Evolutionary conservation across 2,888 invertebrate genomes (phyloP), one percentile per base, ranked within the genome.

Genomic region (Choristoneura rosaceana): DNA sequence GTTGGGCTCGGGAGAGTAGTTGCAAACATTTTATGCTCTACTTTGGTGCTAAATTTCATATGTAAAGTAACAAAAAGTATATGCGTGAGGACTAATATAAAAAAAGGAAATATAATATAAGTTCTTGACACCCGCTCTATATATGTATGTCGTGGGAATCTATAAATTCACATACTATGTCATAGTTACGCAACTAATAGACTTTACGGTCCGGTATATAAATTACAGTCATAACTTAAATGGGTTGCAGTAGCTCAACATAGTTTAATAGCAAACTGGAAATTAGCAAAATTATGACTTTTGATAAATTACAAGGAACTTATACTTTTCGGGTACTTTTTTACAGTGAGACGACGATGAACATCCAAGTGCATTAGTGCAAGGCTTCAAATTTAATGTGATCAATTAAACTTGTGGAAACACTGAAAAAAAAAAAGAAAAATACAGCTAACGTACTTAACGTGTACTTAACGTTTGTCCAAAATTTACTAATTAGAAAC

Each of bases 1-100:
- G 88, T 91, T 82, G 82, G 81, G 76, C 86, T 82, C 86, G 75
- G 74, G 88, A 88, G 90, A 82, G 85, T 80, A 76, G 84, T 90
- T 81, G 83, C 85, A 81, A 83, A 84, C 78, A 83, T 87, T 91
- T 87, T 83, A 88, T 83, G 84, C 84, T 81, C 82, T 84, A 84
- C 83, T 87, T 84, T 80, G 78, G 80, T 77, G 64, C 50, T 68
- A 47, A 67, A 73, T 68, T 47, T 45, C 43, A 50, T 50, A 80
- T 82, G 84, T 82, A 80, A 80, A 80, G 79, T 75, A 76, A 79
- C 73, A 77, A 78, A 43, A 79, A 80, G 79, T 69, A 69, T 63
- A 43, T 62, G 65, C 69, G 62, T 50, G 81, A 78, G 82, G 58
- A 62, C 33, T 58, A 52, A n/a, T 73, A 59, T 69, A 41, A 61